phyloP scores from a whole-genome alignment of 2,113 vertebrate genomes.

The Myotis brandtii region DNA sequence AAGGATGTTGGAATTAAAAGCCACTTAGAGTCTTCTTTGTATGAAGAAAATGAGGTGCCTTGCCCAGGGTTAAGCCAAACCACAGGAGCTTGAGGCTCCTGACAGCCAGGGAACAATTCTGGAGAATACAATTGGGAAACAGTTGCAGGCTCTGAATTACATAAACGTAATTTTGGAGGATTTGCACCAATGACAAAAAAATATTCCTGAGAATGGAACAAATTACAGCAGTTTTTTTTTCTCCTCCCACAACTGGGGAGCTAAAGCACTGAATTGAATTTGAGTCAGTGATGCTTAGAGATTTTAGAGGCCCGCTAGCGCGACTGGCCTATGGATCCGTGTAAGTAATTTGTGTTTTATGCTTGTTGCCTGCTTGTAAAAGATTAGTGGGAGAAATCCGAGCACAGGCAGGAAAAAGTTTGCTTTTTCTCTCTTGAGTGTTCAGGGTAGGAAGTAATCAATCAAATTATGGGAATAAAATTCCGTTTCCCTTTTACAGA shows the following conservation, averaged over 20 bases:
- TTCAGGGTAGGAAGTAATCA: conserved; percentile 75
- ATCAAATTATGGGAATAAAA: conserved; percentile 78
- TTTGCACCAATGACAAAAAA: neutral
- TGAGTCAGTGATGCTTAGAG: neutral
- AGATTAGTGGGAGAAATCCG: conserved; percentile 60
- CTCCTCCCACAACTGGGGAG: neutral
- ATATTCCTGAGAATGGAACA: neutral
- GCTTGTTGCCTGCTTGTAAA: conserved; percentile 64
- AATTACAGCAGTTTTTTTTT: neutral
- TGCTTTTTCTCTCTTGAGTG: conserved; percentile 70
- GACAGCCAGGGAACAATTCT: neutral
- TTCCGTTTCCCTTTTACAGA: conserved; percentile 46
- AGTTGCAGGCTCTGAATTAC: neutral
- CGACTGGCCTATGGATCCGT: neutral
- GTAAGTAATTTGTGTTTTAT: conserved; percentile 61
- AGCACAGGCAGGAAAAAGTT: conserved; percentile 54
- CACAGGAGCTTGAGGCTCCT: neutral
- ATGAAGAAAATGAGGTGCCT: neutral
- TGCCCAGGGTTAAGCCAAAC: neutral
- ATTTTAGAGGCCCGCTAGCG: neutral
- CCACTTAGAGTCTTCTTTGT: neutral
- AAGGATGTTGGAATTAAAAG: neutral
- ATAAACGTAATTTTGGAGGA: neutral
- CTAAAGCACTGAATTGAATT: neutral
- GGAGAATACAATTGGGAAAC: neutral